These are phyloP conservation scores for Pelecanus crispus DNA, from an alignment of 2,113 vertebrate genomes.

Conservation along the genomic window DNA sequence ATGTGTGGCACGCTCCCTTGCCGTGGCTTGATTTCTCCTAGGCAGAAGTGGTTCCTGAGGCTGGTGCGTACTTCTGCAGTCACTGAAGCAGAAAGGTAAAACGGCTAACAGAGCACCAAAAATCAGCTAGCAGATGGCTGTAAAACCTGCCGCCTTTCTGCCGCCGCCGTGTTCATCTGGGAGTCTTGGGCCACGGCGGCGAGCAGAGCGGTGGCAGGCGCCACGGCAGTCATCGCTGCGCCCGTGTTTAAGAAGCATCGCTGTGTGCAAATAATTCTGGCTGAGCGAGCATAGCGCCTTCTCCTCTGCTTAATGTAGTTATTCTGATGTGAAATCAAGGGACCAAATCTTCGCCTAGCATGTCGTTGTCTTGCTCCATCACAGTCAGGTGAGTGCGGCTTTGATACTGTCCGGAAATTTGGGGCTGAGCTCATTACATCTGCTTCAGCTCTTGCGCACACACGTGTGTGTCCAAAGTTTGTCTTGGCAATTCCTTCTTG, in stretches of 20 bases:
- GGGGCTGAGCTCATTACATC: not conserved
- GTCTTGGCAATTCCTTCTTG: not conserved
- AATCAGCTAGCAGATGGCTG: not conserved
- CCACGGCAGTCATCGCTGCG: rapidly evolving
- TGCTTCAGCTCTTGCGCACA: not conserved
- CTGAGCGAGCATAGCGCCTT: not conserved
- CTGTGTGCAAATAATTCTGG: not conserved
- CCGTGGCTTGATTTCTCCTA: not conserved
- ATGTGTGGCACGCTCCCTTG: not conserved
- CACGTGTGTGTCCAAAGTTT: not conserved
- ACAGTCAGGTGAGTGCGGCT: not conserved
- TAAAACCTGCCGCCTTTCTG: not conserved
- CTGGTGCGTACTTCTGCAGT: not conserved
- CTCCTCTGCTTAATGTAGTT: not conserved
- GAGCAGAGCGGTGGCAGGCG: not conserved
- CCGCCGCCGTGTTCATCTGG: rapidly evolving
- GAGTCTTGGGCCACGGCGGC: rapidly evolving
- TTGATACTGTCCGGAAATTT: not conserved
- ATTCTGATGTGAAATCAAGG: not conserved
- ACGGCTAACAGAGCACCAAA: not conserved
- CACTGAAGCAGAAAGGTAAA: not conserved
- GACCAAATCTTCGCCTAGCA: not conserved
- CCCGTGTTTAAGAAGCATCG: not conserved
- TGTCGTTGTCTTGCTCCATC: not conserved
- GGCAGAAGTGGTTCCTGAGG: not conserved